Evolutionary conservation across 2,888 invertebrate genomes (phyloP).

Genomic region (Zaprionus lineosus): DNA sequence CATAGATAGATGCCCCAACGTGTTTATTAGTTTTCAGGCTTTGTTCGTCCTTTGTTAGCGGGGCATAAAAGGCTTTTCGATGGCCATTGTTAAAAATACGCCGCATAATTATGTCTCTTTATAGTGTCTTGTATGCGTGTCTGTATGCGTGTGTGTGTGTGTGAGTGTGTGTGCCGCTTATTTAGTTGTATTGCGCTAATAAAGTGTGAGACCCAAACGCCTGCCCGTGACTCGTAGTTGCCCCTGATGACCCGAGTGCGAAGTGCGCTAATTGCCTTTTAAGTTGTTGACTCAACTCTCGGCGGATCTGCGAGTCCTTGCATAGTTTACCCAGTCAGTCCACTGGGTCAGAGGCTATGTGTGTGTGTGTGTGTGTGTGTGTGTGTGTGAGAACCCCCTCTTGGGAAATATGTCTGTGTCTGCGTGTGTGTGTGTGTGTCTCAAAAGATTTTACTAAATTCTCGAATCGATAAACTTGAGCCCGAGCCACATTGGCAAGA

Average conservation of each 20-base stretch:
- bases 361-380: neutral
- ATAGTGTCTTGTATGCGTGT: constrained; percentile 2
- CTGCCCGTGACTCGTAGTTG: constrained; percentile 59
- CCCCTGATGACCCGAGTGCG: constrained; percentile 29
- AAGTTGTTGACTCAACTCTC: constrained; percentile 68
- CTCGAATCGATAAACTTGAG: neutral
- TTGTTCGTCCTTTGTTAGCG: constrained; percentile 46
- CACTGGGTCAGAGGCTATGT: neutral
- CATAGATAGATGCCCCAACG: constrained; percentile 30
- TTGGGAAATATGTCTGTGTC: neutral
- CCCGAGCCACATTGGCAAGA: neutral
- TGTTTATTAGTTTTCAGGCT: constrained; percentile 70
- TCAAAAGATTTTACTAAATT: neutral
- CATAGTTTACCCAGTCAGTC: neutral
- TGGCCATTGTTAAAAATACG: constrained; percentile 60
- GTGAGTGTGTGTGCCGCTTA: constrained; percentile 24
- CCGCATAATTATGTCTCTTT: constrained; percentile 55
- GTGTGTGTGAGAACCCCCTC: neutral
- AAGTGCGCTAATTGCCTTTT: constrained; percentile 75
- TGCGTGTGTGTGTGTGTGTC: neutral
- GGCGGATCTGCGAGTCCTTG: constrained; percentile 24
- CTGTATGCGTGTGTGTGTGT: constrained; percentile 3
- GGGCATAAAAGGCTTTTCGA: constrained; percentile 47
- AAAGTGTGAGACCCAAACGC: constrained; percentile 65
- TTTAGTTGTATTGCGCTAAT: constrained; percentile 61